Base-by-base conservation (phyloP, 2,113 vertebrate species). In the Oryzias woworae region DNA sequence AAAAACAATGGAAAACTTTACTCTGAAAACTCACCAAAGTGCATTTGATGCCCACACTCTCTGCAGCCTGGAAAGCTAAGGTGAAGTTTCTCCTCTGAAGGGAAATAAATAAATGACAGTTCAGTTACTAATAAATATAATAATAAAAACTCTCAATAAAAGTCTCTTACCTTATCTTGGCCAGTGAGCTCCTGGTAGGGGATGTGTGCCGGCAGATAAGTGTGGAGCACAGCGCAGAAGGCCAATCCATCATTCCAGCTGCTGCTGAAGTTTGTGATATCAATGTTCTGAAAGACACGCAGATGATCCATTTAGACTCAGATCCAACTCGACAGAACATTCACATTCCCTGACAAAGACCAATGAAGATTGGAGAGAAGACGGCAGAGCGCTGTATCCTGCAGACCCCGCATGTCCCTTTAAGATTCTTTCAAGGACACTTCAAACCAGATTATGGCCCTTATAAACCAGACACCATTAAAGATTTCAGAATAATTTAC, bases 261-360 rank as follows among this genome's bases (percentile, higher is more conserved):
- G 87, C 96, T 98, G 92, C 96, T 98, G 91, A 98, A 98, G 90
- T 98, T 98, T 10, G 96, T 98, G 72, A 98, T 98, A 71, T 98
- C 96, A 0, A 98, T 98, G 78, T 98, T 98, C 96, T 98, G 78
- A 20, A 69, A 71, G 54, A 61, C 36, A 77, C 36, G 62, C 17
- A 4, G 4, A n/a, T 1, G 2, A 24, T 22, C 16, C 12, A 24
- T 47, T 69, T 58, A 28, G 56, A 58, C 64, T 66, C 26, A 46
- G 53, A 67, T 65, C 53, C 43, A 28, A 70, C 16, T 18, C 0
- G 18, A 76, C 53, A 45, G 57, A 53, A 63, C 60, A 53, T 68
- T 75, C 69, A 61, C 45, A 65, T 36, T 48, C 10, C 16, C n/a
- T 3, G 20, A 48, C 16, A 47, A 17, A 46, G 31, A 44, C 16